A percentile compares a stretch with the other conserved stretches of the same genome.
Evolutionary conservation across 2,888 invertebrate genomes (phyloP).

Genomic region (Pristionchus entomophagus): DNA sequence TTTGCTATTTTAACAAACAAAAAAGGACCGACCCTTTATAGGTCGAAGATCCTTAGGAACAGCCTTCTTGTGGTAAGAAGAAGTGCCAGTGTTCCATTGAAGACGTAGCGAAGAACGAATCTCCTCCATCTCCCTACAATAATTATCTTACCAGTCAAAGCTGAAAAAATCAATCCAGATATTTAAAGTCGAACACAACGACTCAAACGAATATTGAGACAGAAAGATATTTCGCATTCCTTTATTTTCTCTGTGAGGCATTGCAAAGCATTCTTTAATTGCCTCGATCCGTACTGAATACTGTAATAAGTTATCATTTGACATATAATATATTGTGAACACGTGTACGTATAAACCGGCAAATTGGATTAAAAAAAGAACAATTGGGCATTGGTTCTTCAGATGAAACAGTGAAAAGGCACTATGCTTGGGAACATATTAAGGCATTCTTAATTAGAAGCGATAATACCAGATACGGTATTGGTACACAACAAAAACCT

Average conservation of each 20-base stretch:
- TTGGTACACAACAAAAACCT: background rate
- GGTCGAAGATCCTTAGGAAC: background rate
- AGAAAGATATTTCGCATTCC: no score
- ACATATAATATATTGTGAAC: no score
- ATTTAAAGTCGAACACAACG: no score
- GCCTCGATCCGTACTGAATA: no score
- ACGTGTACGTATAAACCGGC: no score
- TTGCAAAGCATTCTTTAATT: no score
- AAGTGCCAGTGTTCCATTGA: background rate
- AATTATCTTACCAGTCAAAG: background rate
- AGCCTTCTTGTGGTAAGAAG: background rate
- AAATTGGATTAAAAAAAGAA: no score
- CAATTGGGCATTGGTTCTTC: background rate
- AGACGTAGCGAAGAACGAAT: background rate
- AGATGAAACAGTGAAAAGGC: background rate
- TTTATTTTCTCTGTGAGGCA: no score
- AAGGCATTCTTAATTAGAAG: background rate
- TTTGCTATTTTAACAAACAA: background rate
- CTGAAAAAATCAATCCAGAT: no score
- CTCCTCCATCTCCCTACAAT: background rate
- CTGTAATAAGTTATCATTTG: no score
- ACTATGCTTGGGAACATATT: background rate
- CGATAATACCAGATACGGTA: background rate
- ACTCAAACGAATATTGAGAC: no score
- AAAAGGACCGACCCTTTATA: background rate